Evolutionary conservation across 2,113 vertebrate species (phyloP).

Genomic region (Rutilus rutilus): DNA sequence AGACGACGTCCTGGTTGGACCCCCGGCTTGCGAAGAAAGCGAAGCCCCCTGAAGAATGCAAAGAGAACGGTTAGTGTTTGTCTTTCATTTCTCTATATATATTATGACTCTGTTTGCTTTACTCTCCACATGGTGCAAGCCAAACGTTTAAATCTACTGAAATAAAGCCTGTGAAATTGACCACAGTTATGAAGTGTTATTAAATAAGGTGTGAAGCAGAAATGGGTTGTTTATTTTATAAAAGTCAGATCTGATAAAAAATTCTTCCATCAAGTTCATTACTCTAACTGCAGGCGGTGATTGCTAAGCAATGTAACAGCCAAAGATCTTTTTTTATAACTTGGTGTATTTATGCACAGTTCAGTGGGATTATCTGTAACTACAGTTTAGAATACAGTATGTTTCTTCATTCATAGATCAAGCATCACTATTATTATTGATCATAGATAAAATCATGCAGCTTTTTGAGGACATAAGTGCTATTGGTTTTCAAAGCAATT

Average conservation of each 20-base stretch:
- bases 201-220: background rate
- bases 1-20: conserved; percentile 99
- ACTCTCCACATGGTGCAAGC: background rate
- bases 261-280: background rate
- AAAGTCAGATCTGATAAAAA: background rate
- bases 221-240: background rate
- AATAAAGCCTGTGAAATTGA: background rate
- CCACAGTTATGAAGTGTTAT: background rate
- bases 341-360: background rate
- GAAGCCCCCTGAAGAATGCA: conserved; percentile 98
- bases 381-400: background rate
- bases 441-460: background rate
- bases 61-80: conserved; percentile 91
- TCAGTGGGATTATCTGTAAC: background rate
- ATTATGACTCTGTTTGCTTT: conserved; percentile 8
- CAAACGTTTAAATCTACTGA: background rate
- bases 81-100: background rate
- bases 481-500: background rate
- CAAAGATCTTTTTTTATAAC: background rate
- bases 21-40: conserved; percentile 98
- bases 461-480: background rate
- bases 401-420: background rate
- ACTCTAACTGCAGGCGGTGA: background rate
- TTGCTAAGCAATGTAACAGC: background rate
- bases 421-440: background rate